Percentiles rank a stretch among this genome's conserved stretches.
phyloP scores from a whole-genome alignment of 53 echinoderm and acorn worm genomes.

The Echinometra lucunter region DNA sequence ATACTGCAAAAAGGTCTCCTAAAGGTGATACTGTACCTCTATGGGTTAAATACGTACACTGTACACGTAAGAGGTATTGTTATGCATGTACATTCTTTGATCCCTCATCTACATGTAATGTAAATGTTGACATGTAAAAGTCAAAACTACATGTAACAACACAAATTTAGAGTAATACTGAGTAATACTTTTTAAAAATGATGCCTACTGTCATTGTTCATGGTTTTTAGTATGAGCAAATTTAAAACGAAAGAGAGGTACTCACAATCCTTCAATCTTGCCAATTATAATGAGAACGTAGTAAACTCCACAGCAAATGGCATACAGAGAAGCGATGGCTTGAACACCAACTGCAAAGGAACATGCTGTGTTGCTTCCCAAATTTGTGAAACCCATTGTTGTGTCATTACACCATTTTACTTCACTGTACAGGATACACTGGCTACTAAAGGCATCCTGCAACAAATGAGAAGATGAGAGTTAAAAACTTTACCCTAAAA shows the following conservation, averaged over 20 bases:
- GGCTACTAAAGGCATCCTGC: slow-evolving; percentile 83
- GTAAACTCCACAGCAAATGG: slow-evolving; percentile 75
- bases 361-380: slow-evolving; percentile 83
- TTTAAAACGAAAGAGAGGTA: neutral
- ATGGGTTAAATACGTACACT: no score
- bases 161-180: no score
- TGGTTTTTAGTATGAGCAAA: neutral
- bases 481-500: no score
- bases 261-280: slow-evolving; percentile 69
- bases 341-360: slow-evolving; percentile 83
- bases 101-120: no score
- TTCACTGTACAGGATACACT: slow-evolving; percentile 86
- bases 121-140: no score
- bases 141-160: no score
- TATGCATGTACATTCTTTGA: no score
- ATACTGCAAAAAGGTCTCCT: no score
- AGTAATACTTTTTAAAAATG: no score
- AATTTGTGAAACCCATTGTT: slow-evolving; percentile 77
- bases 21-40: no score
- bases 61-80: no score
- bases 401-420: slow-evolving; percentile 86
- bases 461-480: neutral
- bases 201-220: no score
- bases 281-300: slow-evolving; percentile 77
- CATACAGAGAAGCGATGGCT: slow-evolving; percentile 81